Percentiles rank a stretch among this genome's conserved stretches.
phyloP scores from a whole-genome alignment of 2,888 invertebrate genomes.

The Athalia circularis region DNA sequence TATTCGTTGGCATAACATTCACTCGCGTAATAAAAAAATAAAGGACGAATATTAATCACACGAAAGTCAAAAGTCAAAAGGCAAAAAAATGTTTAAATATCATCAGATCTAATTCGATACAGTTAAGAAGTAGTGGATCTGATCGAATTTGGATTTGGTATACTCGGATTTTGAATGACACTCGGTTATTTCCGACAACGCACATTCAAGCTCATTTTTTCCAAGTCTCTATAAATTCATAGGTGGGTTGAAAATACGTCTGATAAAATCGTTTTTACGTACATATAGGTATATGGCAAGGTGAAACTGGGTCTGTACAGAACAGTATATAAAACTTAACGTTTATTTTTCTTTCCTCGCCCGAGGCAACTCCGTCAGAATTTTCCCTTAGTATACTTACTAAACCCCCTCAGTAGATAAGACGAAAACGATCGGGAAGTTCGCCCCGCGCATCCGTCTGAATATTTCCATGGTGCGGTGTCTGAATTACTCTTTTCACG shows the following conservation, averaged over 20 bases:
- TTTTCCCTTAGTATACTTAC: not conserved
- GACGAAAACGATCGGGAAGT: conserved; percentile 36
- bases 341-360: not conserved
- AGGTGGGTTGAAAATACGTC: too few relatives aligned
- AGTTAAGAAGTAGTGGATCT: too few relatives aligned
- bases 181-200: too few relatives aligned
- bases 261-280: too few relatives aligned
- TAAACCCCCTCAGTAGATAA: conserved; percentile 13
- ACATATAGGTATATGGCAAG: too few relatives aligned
- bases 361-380: not conserved
- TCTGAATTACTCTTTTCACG: conserved; percentile 42
- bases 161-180: too few relatives aligned
- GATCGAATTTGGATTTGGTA: too few relatives aligned
- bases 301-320: too few relatives aligned
- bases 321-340: not conserved
- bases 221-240: too few relatives aligned
- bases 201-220: too few relatives aligned
- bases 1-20: not conserved
- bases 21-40: not conserved
- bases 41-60: conserved; percentile 64
- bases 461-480: conserved; percentile 42
- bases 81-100: too few relatives aligned
- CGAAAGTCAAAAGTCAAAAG: conserved; percentile 10
- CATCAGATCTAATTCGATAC: too few relatives aligned
- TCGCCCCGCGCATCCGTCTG: conserved; percentile 33